These are phyloP conservation scores for Ormyrus rosae DNA, from an alignment of 2,888 invertebrate species.

Conservation along the genomic window DNA sequence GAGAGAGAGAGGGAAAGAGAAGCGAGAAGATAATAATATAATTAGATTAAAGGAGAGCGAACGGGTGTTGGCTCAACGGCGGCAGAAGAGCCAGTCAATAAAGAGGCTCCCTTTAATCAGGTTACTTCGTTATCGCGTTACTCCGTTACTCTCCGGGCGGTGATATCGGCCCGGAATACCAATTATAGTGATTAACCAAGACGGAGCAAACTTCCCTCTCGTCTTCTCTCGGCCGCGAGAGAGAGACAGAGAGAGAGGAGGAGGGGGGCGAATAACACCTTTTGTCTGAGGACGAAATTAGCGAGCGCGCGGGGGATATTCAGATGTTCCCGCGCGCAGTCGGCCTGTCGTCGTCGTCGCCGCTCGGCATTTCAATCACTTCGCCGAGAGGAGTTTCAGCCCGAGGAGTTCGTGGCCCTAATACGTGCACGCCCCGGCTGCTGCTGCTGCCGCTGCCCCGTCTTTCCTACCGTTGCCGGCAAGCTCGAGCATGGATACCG, in stretches of 20 bases:
- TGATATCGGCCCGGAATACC: slow-evolving; percentile 73
- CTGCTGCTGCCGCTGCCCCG: not conserved
- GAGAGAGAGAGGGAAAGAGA: slow-evolving; percentile 48
- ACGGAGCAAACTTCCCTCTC: slow-evolving; percentile 69
- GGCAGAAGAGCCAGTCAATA: slow-evolving; percentile 68
- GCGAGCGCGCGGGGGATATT: slow-evolving; percentile 64
- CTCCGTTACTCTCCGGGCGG: slow-evolving; percentile 69
- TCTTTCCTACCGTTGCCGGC: too few species aligned
- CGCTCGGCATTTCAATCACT: slow-evolving; percentile 65
- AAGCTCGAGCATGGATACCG: too few species aligned
- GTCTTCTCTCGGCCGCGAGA: slow-evolving; percentile 46
- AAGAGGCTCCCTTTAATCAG: slow-evolving; percentile 71
- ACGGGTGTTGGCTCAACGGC: slow-evolving; percentile 57
- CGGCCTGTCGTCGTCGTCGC: slow-evolving; percentile 48
- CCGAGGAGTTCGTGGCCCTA: slow-evolving; percentile 6
- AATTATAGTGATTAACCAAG: slow-evolving; percentile 76
- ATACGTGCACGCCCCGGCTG: slow-evolving; percentile 5
- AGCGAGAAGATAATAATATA: slow-evolving; percentile 51
- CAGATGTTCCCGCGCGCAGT: slow-evolving; percentile 60
- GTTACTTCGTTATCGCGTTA: slow-evolving; percentile 73
- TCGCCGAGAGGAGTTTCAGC: slow-evolving; percentile 5
- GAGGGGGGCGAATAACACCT: slow-evolving; percentile 68
- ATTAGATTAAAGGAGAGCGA: slow-evolving; percentile 15
- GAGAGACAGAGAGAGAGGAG: slow-evolving; percentile 42
- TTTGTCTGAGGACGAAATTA: slow-evolving; percentile 70